A percentile compares a stretch with the other conserved stretches of the same genome.
Evolutionary conservation across 2,888 invertebrate species (phyloP).

Genomic region (Caenorhabditis japonica): DNA sequence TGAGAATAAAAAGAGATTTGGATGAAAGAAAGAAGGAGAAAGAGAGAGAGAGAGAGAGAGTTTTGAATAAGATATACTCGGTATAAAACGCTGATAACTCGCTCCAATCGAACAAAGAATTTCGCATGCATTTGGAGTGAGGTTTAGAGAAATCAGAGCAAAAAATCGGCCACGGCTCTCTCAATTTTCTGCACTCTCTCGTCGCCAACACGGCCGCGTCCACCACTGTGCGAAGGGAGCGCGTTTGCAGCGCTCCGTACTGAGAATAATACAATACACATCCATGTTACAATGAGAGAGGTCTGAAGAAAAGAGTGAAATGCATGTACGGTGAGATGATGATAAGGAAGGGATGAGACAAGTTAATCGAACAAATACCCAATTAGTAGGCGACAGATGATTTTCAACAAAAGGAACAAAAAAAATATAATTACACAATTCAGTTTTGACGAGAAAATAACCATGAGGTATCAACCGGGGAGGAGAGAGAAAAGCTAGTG

Average conservation of each 20-base stretch:
- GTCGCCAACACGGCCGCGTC: too few relatives aligned
- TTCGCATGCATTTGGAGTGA: too few relatives aligned
- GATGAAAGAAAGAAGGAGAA: neutral
- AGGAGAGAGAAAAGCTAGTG: neutral
- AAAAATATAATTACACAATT: conserved; percentile 4
- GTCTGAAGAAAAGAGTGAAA: conserved; percentile 22
- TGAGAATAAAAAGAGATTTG: conserved; percentile 37
- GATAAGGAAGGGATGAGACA: conserved; percentile 14
- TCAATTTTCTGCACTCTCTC: too few relatives aligned
- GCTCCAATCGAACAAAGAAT: too few relatives aligned
- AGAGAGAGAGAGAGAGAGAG: neutral
- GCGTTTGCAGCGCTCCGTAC: too few relatives aligned
- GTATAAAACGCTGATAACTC: too few relatives aligned
- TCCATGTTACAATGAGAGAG: neutral
- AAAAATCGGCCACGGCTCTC: too few relatives aligned
- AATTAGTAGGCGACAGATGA: neutral
- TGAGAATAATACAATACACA: too few relatives aligned
- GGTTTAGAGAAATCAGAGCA: too few relatives aligned
- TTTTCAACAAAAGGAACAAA: conserved; percentile 6
- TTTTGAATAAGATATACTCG: too few relatives aligned
- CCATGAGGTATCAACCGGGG: conserved; percentile 14
- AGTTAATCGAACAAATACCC: too few relatives aligned
- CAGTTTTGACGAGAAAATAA: neutral
- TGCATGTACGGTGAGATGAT: conserved; percentile 30
- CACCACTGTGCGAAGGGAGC: too few relatives aligned